Evolutionary conservation across 2,888 invertebrate species (phyloP).

Genomic region (Dicranocentrus wangi): DNA sequence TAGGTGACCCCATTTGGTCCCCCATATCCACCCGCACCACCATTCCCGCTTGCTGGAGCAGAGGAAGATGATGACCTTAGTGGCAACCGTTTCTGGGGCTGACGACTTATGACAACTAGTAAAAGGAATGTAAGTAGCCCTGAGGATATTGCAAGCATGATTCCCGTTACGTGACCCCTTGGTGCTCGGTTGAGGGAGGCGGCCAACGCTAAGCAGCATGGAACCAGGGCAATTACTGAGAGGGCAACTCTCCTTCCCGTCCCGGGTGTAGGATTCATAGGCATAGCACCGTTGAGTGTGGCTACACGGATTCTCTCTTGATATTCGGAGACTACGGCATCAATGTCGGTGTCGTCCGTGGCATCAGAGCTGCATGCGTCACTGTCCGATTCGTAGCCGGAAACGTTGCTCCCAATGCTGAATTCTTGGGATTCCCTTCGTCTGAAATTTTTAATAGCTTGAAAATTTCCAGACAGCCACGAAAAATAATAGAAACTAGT

Average conservation of each 20-base stretch:
- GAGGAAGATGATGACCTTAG: not conserved
- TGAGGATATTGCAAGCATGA: conserved; percentile 71
- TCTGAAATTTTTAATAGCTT: conserved; percentile 28
- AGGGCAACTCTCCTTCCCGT: conserved; percentile 72
- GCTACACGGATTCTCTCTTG: conserved; percentile 74
- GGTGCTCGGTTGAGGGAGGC: conserved; percentile 75
- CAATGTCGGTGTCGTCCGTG: conserved; percentile 80
- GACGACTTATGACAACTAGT: conserved; percentile 77
- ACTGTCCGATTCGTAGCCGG: conserved; percentile 76
- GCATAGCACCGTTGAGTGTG: conserved; percentile 69
- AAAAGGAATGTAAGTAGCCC: conserved; percentile 72
- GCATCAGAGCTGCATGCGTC: conserved; percentile 74
- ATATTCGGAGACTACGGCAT: conserved; percentile 85
- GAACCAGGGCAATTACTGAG: conserved; percentile 70
- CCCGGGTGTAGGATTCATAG: conserved; percentile 71
- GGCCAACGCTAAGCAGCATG: conserved; percentile 70
- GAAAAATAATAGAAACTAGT: not conserved
- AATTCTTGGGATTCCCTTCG: conserved; percentile 69
- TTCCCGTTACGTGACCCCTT: conserved; percentile 67
- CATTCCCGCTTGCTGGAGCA: not conserved
- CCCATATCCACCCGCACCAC: conserved; percentile 13
- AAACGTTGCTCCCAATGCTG: conserved; percentile 72
- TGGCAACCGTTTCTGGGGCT: conserved; percentile 76
- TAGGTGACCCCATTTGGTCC: conserved; percentile 9
- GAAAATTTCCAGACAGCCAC: not conserved